Percentiles rank a stretch among this genome's conserved stretches.
Conservation (phyloP, 2,797 vertebrate genomes). For the Molossus alvarezi region DNA sequence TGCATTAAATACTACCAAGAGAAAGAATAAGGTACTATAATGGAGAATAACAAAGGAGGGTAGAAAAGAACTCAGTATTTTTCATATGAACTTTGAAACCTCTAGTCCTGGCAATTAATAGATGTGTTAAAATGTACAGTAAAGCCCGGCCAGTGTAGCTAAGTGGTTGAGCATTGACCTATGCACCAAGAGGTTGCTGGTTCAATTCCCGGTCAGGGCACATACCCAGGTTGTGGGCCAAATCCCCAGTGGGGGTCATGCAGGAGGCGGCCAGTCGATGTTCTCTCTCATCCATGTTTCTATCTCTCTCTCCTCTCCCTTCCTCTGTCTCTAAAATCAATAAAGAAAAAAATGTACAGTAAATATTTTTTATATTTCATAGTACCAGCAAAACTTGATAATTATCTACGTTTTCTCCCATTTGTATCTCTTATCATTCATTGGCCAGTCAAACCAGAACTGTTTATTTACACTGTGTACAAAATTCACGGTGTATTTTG, state of each 20-base stretch:
- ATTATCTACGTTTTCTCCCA: slow-evolving; percentile 54
- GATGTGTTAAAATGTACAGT: slow-evolving; percentile 62
- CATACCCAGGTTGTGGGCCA: too few species aligned
- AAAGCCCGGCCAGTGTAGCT: background rate
- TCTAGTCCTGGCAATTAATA: slow-evolving; percentile 53
- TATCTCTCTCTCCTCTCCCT: too few species aligned
- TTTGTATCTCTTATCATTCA: slow-evolving; percentile 65
- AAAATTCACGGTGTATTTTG: slow-evolving; percentile 68
- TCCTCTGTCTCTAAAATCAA: too few species aligned
- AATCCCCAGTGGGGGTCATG: too few species aligned
- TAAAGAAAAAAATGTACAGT: slow-evolving; percentile 23
- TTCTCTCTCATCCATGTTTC: too few species aligned
- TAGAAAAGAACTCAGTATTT: background rate
- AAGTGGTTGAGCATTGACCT: too few species aligned
- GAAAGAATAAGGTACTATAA: background rate
- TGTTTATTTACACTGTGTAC: slow-evolving; percentile 23
- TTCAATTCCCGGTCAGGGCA: too few species aligned
- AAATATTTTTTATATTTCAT: slow-evolving; percentile 62
- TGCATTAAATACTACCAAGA: slow-evolving; percentile 46
- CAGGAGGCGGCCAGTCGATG: too few species aligned
- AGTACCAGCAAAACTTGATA: slow-evolving; percentile 50
- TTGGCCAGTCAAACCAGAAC: slow-evolving; percentile 61
- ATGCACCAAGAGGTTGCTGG: too few species aligned
- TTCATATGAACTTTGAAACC: slow-evolving; percentile 39
- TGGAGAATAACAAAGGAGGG: background rate